phyloP scores from a whole-genome alignment of 2,113 vertebrate species.

The Daboia siamensis region DNA sequence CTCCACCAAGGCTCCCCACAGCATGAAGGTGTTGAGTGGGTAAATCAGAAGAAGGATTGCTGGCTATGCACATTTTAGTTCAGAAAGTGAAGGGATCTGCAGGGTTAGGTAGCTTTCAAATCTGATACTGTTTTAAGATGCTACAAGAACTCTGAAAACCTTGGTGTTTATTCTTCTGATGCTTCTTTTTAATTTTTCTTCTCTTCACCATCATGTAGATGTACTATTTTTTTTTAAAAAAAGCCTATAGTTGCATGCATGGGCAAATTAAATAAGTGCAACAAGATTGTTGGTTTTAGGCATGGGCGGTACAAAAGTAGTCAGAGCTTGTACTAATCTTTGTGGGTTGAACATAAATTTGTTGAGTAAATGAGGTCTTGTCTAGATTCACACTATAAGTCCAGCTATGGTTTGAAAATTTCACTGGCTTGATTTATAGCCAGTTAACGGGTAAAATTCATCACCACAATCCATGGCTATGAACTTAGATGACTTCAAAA shows the following conservation, averaged over 20 bases:
- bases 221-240: neutral
- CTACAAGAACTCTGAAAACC: neutral
- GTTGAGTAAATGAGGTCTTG: neutral
- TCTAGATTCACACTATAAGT: neutral
- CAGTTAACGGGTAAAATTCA: neutral
- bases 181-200: neutral
- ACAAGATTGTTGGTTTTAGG: neutral
- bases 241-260: neutral
- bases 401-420: neutral
- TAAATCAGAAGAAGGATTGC: neutral
- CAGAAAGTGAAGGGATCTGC: neutral
- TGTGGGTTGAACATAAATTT: neutral
- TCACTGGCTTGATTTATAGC: neutral
- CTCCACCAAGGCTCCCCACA: too few species aligned
- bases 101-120: neutral
- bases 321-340: neutral
- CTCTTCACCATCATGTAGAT: neutral
- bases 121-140: neutral
- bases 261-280: neutral
- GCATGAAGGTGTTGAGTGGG: too few species aligned
- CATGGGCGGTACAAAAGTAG: neutral
- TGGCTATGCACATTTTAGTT: neutral
- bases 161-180: neutral
- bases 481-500: neutral
- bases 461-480: neutral